These are phyloP conservation scores for Amblyjoppa fuscipennis DNA, from an alignment of 2,888 invertebrate species.

Conservation along the genomic window DNA sequence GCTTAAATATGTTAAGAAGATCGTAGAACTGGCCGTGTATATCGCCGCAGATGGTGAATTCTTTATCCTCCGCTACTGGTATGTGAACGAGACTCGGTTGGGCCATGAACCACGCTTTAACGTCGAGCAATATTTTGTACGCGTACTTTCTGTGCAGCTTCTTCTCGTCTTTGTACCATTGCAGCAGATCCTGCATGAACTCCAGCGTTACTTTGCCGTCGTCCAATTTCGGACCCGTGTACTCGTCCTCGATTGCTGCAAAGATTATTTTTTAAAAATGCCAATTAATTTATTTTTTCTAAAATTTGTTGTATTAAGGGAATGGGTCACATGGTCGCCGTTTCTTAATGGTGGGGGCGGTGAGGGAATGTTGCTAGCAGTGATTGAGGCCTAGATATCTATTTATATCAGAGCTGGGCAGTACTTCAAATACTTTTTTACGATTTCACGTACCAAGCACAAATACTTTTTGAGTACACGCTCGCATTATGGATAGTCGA, in stretches of 20 bases:
- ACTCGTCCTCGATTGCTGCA: conserved; percentile 97
- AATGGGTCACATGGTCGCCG: too few species aligned
- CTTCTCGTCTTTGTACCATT: conserved; percentile 95
- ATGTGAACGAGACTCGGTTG: conserved; percentile 97
- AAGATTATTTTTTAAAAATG: conserved; percentile 54
- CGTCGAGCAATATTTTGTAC: conserved; percentile 97
- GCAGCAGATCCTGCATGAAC: conserved; percentile 96
- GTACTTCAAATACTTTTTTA: too few species aligned
- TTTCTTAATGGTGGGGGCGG: too few species aligned
- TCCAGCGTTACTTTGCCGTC: conserved; percentile 94
- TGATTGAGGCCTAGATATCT: too few species aligned
- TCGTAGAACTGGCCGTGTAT: conserved; percentile 99
- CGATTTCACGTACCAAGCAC: too few species aligned
- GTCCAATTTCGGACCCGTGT: conserved; percentile 95
- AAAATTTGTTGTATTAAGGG: too few species aligned
- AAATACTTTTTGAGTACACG: too few species aligned
- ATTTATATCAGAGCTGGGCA: too few species aligned
- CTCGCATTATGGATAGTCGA: too few species aligned
- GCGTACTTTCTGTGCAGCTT: conserved; percentile 98
- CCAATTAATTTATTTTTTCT: too few species aligned
- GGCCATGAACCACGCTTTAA: conserved; percentile 93
- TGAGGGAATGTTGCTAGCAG: too few species aligned
- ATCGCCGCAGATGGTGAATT: conserved; percentile 99
- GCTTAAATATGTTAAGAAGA: conserved; percentile 97
- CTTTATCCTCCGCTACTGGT: conserved; percentile 92